phyloP scores from a whole-genome alignment of 1,140 invertebrate species.

The Reticulitermes speratus region DNA sequence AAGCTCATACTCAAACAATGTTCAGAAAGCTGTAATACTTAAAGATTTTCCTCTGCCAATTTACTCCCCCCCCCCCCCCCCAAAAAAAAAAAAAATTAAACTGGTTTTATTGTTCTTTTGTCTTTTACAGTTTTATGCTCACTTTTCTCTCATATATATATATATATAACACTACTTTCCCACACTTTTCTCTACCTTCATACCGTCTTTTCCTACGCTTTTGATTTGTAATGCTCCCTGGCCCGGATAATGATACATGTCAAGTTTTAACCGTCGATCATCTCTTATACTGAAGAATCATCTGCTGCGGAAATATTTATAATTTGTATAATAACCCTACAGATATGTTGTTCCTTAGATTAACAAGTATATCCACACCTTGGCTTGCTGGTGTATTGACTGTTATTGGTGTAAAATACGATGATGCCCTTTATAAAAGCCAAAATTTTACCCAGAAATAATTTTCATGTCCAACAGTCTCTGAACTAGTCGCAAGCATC shows the following conservation, averaged over 20 bases:
- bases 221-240: conserved; percentile 15
- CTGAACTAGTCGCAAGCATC: too few species aligned
- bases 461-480: too few species aligned
- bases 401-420: too few species aligned
- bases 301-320: too few species aligned
- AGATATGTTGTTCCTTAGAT: too few species aligned
- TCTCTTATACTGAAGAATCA: not conserved
- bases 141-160: not conserved
- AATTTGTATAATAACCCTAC: too few species aligned
- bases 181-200: not conserved
- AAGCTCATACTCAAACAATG: not conserved
- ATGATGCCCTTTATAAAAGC: too few species aligned
- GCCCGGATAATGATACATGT: not conserved
- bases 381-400: too few species aligned
- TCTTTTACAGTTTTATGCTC: not conserved
- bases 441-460: too few species aligned
- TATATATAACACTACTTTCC: not conserved
- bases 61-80: not conserved
- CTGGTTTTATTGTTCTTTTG: not conserved
- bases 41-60: not conserved
- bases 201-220: not conserved
- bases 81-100: not conserved
- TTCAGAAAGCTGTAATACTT: not conserved
- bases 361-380: too few species aligned
- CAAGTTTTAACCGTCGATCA: not conserved